Evolutionary conservation across 2,888 invertebrate genomes (phyloP).

Genomic region (Callyntrura sp.): DNA sequence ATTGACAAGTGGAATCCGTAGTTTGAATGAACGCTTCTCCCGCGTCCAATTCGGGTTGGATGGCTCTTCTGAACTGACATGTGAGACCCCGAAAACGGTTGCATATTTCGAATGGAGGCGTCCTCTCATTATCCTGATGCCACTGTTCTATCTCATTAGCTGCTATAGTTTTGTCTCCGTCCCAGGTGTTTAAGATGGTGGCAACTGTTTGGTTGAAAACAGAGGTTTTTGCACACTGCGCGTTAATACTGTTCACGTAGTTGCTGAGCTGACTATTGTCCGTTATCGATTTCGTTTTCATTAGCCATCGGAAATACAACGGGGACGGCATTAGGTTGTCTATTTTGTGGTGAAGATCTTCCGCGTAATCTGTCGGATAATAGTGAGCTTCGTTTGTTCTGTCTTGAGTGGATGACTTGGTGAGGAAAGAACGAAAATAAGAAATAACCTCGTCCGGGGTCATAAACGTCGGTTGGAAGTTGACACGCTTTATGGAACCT

Average conservation of each 20-base stretch:
- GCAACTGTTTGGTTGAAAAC: neutral
- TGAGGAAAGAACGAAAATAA: constrained; percentile 6
- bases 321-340: constrained; percentile 13
- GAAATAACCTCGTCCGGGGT: neutral
- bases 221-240: neutral
- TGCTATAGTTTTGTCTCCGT: constrained; percentile 9
- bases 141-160: constrained; percentile 9
- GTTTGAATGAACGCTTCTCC: neutral
- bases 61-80: neutral
- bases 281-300: constrained; percentile 25
- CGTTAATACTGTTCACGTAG: neutral
- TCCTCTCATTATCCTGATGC: neutral
- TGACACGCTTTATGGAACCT: too few relatives aligned
- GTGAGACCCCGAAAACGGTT: constrained; percentile 42
- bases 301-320: neutral
- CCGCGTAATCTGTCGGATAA: neutral
- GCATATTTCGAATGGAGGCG: neutral
- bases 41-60: neutral
- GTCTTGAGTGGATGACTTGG: constrained; percentile 21
- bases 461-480: constrained; percentile 1
- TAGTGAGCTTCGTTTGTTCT: constrained; percentile 13
- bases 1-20: constrained; percentile 32
- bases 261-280: neutral
- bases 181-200: constrained; percentile 10
- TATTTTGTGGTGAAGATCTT: constrained; percentile 15